These are phyloP conservation scores for Ormyrus rosae DNA, from an alignment of 2,888 invertebrate genomes.

Conservation along the genomic window DNA sequence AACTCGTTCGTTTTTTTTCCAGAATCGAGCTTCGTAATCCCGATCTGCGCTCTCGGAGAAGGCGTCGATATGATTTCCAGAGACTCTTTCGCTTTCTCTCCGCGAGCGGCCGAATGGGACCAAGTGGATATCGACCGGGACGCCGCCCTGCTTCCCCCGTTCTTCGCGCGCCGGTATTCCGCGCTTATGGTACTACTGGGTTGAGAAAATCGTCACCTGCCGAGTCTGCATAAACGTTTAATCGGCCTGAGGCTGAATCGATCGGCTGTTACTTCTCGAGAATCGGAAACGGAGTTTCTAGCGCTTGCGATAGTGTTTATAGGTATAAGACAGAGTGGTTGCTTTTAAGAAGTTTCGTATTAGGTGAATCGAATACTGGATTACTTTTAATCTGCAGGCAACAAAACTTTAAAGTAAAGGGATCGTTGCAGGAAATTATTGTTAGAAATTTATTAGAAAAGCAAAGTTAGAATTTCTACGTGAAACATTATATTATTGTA, in stretches of 20 bases:
- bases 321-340: no score
- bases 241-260: not conserved
- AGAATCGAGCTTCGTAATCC: conserved; percentile 8
- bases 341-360: no score
- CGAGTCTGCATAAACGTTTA: not conserved
- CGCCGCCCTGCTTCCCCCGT: conserved; percentile 10
- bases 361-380: no score
- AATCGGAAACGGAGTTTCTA: no score
- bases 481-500: no score
- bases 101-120: conserved; percentile 12
- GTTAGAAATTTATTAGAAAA: no score
- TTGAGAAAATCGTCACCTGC: not conserved
- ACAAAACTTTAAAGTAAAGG: no score
- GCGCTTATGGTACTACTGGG: not conserved
- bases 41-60: not conserved
- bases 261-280: no score
- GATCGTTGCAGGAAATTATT: no score
- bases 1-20: not conserved
- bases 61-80: conserved; percentile 22
- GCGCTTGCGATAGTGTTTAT: no score
- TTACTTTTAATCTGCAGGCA: no score
- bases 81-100: not conserved
- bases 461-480: no score
- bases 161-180: not conserved
- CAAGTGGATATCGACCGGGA: conserved; percentile 29